Conservation (phyloP, 1,140 invertebrate species). For the Proales similis region DNA sequence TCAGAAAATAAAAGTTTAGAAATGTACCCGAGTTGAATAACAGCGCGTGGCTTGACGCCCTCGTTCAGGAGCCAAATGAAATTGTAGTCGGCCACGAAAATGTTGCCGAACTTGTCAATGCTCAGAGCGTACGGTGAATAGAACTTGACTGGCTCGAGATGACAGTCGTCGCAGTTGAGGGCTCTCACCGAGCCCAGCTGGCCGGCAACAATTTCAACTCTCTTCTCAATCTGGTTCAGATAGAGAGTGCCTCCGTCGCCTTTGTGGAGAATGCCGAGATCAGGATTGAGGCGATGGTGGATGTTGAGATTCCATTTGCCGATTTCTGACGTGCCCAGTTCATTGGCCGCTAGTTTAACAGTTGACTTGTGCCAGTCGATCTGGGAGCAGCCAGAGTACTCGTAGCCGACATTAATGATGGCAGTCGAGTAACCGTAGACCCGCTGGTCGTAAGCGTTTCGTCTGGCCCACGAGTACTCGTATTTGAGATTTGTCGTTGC, state of each 20-base stretch:
- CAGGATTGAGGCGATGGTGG: constrained; percentile 93
- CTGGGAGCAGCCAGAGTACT: constrained; percentile 83
- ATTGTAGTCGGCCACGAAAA: constrained; percentile 93
- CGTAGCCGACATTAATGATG: constrained; percentile 70
- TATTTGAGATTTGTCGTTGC: constrained; percentile 87
- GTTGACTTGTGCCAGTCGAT: constrained; percentile 91
- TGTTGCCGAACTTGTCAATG: constrained; percentile 78
- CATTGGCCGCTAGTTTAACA: constrained; percentile 84
- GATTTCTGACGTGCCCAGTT: constrained; percentile 90
- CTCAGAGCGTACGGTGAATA: constrained; percentile 83
- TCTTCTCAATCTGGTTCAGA: constrained; percentile 80
- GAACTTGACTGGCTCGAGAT: constrained; percentile 68
- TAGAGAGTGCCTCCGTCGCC: constrained; percentile 94
- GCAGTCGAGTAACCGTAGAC: constrained; percentile 60
- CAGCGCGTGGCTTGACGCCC: constrained; percentile 58
- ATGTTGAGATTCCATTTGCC: constrained; percentile 94
- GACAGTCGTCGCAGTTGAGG: constrained; percentile 64
- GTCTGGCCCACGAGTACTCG: constrained; percentile 90
- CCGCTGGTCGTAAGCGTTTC: constrained; percentile 93
- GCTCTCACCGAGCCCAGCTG: constrained; percentile 74
- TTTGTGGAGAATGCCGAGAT: constrained; percentile 80
- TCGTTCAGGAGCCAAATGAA: constrained; percentile 79
- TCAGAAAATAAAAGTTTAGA: constrained; percentile 55
- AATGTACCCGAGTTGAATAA: too few relatives aligned
- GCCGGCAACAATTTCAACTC: constrained; percentile 82